Base-by-base conservation (phyloP, 2,797 vertebrate species). In the Australoheros facetus region DNA sequence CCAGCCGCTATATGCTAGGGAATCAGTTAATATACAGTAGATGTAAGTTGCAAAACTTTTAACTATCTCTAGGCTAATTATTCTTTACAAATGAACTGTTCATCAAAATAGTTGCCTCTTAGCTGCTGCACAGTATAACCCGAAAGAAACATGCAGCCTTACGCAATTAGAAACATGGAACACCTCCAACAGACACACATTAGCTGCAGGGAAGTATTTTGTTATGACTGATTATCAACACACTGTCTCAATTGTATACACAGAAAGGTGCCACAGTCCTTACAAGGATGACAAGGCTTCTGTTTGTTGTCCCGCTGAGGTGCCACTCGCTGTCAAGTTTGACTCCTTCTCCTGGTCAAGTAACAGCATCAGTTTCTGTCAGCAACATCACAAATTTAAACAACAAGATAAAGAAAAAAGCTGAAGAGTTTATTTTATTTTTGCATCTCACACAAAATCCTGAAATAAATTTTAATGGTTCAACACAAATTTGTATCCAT, bases 161-260 rank as follows among this genome's bases (percentile, higher is more conserved):
- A 83, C 19, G 55, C n/a, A 70, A 19, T 62, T 48, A 60, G 76
- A 79, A 78, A 59, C 32, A 30, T 59, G 17, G 56, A 79, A 26
- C 1, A 5, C 12, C 48, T 81, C 53, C 76, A 78, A 21, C 32
- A 78, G 55, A 89, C n/a, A 72, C 69, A 73, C 72, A 64, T 64
- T 75, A 81, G 59, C 28, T 30, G 57, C 73, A 73, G 56, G 57
- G 62, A 85, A 62, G 30, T 60, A 74, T 74, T 84, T 88, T 73
- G 66, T 83, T 75, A 62, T 77, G 76, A 88, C 58, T 79, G 45
- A 80, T 81, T 71, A 86, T 83, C 73, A 88, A 83, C 78, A 87
- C 42, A 71, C 76, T 75, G 62, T 91, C 70, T 86, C 48, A 70
- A 13, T 77, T 78, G 48, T 80, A 64, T 81, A 83, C 51, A 84